phyloP scores from a whole-genome alignment of 2,888 invertebrate genomes.

The Caenorhabditis drosophilae region DNA sequence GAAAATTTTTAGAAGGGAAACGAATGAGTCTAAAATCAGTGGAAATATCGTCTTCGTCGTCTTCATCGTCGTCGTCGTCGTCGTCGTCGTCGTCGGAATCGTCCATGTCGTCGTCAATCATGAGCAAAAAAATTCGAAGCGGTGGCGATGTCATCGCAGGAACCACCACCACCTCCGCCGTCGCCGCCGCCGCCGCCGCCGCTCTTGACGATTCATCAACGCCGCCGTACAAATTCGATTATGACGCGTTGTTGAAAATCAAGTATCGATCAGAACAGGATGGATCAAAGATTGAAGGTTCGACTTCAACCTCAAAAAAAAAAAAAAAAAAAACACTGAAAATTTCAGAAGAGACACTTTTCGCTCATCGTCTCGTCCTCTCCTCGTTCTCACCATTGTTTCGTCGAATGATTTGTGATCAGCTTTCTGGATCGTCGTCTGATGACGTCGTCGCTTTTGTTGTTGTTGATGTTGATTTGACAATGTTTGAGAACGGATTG shows the following conservation, averaged over 20 bases:
- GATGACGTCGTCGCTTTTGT: slow-evolving; percentile 19
- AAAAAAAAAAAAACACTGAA: not conserved
- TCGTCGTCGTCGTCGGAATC: no score
- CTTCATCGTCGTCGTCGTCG: not conserved
- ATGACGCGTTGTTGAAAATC: slow-evolving; percentile 18
- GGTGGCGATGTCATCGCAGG: no score
- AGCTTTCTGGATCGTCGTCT: slow-evolving; percentile 35
- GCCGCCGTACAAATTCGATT: slow-evolving; percentile 9
- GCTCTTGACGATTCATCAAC: not conserved
- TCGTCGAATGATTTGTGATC: no score
- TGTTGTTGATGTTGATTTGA: slow-evolving; percentile 38
- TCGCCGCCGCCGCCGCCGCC: no score
- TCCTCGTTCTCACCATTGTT: slow-evolving; percentile 46
- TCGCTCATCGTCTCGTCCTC: slow-evolving; percentile 52
- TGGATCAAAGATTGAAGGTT: slow-evolving; percentile 19
- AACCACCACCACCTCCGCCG: not conserved
- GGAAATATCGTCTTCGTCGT: not conserved
- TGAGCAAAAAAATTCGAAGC: no score
- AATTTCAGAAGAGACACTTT: slow-evolving; percentile 50
- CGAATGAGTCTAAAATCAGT: slow-evolving; percentile 6
- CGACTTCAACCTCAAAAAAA: not conserved
- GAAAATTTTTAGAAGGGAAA: not conserved
- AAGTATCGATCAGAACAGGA: slow-evolving; percentile 11
- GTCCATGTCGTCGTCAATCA: no score
- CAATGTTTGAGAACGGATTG: slow-evolving; percentile 33